Evolutionary conservation across 2,797 vertebrate genomes (phyloP).

Genomic region (Argya squamiceps): DNA sequence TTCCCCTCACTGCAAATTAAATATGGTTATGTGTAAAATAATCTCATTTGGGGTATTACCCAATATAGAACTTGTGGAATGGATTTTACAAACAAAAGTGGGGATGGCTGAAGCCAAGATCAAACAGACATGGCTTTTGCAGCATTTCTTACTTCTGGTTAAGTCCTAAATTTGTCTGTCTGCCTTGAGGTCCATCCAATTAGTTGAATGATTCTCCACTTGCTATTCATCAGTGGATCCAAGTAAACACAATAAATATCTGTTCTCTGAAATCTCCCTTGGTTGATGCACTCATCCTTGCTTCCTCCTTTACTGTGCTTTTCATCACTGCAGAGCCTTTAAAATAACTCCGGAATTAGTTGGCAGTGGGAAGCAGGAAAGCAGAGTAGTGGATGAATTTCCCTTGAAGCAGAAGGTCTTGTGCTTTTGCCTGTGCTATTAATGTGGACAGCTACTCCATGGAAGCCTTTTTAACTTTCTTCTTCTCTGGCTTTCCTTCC

Average conservation of each 20-base stretch:
- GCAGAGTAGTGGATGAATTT: neutral
- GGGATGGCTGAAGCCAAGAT: neutral
- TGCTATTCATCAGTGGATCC: neutral
- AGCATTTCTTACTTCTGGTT: neutral
- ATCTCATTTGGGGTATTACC: slow-evolving; percentile 21
- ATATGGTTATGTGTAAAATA: slow-evolving; percentile 39
- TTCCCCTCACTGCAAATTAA: slow-evolving; percentile 33
- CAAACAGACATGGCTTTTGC: neutral
- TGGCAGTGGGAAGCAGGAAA: neutral
- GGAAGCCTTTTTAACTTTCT: neutral
- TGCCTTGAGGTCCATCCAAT: neutral
- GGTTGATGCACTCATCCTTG: neutral
- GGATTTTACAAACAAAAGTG: neutral
- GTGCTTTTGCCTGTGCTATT: neutral
- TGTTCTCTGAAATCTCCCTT: neutral
- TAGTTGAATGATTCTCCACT: neutral
- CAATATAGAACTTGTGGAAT: neutral
- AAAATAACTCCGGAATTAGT: neutral
- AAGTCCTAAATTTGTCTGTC: neutral
- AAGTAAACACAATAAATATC: neutral
- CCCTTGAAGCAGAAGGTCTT: neutral
- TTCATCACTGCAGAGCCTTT: neutral
- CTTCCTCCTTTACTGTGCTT: neutral
- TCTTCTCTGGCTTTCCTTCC: neutral
- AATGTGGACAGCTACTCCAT: neutral